Evolutionary conservation across 2,888 invertebrate genomes (phyloP).

Genomic region (Protonemura montana): DNA sequence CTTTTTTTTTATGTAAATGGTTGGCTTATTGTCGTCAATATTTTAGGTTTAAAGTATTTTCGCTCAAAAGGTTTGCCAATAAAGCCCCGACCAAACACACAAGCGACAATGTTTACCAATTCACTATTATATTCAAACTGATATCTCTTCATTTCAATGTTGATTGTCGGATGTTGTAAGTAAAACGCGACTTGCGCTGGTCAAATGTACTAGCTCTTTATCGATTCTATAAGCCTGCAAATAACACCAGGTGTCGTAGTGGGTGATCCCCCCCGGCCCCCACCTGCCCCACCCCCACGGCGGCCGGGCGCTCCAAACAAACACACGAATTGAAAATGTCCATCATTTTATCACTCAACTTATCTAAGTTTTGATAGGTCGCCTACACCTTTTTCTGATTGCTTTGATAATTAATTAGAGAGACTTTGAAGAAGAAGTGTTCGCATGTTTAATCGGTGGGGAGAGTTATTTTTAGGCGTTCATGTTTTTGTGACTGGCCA

Average conservation of each 20-base stretch:
- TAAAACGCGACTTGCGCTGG: neutral
- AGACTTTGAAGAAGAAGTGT: neutral
- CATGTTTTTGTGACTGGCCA: neutral
- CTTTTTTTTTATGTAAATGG: too few relatives aligned
- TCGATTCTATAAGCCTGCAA: constrained; percentile 23
- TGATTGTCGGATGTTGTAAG: neutral
- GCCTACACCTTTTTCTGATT: neutral
- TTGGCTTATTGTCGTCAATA: too few relatives aligned
- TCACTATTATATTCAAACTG: neutral
- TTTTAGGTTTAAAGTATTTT: too few relatives aligned
- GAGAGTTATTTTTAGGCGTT: neutral
- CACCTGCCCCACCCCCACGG: neutral
- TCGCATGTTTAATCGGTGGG: neutral
- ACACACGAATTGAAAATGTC: constrained; percentile 37
- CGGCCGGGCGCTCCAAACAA: constrained; percentile 8
- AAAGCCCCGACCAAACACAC: too few relatives aligned
- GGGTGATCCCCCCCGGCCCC: neutral
- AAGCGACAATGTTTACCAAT: too few relatives aligned
- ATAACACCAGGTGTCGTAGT: neutral
- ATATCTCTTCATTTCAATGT: neutral
- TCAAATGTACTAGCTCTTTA: neutral
- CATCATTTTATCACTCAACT: constrained; percentile 33
- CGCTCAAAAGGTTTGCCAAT: too few relatives aligned
- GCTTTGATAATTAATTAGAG: constrained; percentile 8
- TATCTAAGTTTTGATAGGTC: constrained; percentile 8